Evolutionary conservation across 2,888 invertebrate species (phyloP), one percentile per base, ranked within the genome.

Genomic region (Eristalinus aeneus): DNA sequence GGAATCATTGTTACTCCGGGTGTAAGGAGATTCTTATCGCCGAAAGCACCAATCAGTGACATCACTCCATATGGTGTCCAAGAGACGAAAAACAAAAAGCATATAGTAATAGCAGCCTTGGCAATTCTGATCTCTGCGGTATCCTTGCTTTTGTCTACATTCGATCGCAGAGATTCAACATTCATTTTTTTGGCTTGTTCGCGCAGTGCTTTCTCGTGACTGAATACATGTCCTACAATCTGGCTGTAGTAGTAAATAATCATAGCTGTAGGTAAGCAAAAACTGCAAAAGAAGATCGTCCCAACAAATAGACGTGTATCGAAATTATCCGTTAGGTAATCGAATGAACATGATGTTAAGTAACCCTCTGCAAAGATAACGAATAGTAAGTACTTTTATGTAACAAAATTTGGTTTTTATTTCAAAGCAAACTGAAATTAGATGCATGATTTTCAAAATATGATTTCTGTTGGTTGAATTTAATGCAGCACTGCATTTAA

Each of bases 41-140:
- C 97, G 90, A 96, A 97, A 1, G 96, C 96, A 2, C 97, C 97
- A 88, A 96, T 97, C 76, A 97, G 93, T 0, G 98, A 95, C 91
- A 95, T 95, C 0, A 97, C 95, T 0, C 97, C 97, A 90, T 98
- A 98, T 0, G 98, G 98, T 3, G 97, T 97, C 98, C 98, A 98
- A 0, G 97, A 96, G 1, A 96, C 95, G 22, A 98, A 95, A 91
- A 96, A 97, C 2, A 97, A 93, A 92, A 96, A 97, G 90, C 97
- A 96, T 56, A 97, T 96, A 0, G 97, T 96, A 58, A 98, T 96
- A 2, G 97, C 97, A 10, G 97, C 97, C 90, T 97, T 97, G 0
- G 97, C 97, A 90, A 97, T 97, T 89, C 96, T 94, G 88, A 97
- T 95, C 91, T 97, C 97, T 0, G 97, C 96, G 0, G 97, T 96